Evolutionary conservation across 2,113 vertebrate species (phyloP).

Genomic region (Oceanodroma tethys): DNA sequence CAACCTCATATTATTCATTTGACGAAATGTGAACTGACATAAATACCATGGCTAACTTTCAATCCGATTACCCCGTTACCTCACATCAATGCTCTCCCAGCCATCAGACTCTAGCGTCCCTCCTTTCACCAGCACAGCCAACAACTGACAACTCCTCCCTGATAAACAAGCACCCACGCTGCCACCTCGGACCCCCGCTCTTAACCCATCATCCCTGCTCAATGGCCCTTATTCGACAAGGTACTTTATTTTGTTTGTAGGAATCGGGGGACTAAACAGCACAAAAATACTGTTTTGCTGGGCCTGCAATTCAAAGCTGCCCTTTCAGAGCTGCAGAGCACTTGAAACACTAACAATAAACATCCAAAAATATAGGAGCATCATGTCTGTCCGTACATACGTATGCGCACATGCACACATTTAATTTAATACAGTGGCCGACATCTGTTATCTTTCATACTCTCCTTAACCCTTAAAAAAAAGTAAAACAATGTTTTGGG

Average conservation of each 20-base stretch:
- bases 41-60: conserved; percentile 93
- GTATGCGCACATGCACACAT: neutral
- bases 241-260: conserved; percentile 83
- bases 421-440: neutral
- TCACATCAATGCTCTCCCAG: conserved; percentile 92
- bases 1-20: conserved; percentile 91
- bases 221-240: conserved; percentile 88
- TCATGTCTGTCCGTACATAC: rapidly evolving
- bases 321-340: conserved; percentile 59
- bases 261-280: conserved; percentile 69
- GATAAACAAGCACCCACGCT: conserved; percentile 88
- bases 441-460: neutral
- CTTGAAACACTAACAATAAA: conserved; percentile 43
- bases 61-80: conserved; percentile 98
- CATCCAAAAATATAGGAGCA: neutral
- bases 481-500: conserved; percentile 33
- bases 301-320: conserved; percentile 72
- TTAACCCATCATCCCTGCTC: conserved; percentile 87
- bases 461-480: neutral
- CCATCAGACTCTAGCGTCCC: conserved; percentile 86
- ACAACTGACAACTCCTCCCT: conserved; percentile 84
- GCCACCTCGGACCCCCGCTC: conserved; percentile 80
- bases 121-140: conserved; percentile 86
- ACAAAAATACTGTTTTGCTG: conserved; percentile 73
- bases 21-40: conserved; percentile 99